Base-by-base conservation (phyloP, 2,797 vertebrate genomes). In the Anableps anableps region DNA sequence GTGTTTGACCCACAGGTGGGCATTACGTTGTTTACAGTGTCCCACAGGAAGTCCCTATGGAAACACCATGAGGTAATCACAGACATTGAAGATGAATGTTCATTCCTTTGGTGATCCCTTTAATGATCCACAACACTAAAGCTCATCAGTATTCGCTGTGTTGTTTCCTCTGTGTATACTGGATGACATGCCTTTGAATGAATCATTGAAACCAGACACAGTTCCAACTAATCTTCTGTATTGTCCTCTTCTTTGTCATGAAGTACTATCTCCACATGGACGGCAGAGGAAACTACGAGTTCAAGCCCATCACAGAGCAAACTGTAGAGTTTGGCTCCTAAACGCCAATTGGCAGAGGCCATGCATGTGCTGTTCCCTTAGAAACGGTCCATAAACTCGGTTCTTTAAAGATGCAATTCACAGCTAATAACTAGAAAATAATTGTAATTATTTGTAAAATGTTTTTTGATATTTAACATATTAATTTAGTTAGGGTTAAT, bases 181-280 rank as follows among this genome's bases (percentile, higher is more conserved):
- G 16, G 34, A 31, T 31, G 29, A 31, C 14, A 34, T 19, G 29
- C 14, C 16, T 62, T 66, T 36, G 34, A 11, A 23, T 66, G 7
- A 21, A 66, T n/a, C 47, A 17, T 66, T 36, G 34, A 38, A n/a
- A 11, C 19, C 62, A 66, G 62, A 64, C 34, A 19, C 16, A 21
- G 17, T 36, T 21, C 34, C 17, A 66, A 38, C 36, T 66, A 41
- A 66, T 66, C 64, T 21, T 36, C 8, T 70, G 4, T 70, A 26
- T 41, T 68, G 10, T 14, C 82, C 19, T 47, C 55, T 79, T 74
- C 0, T 11, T 14, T 29, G 5, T 51, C 89, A 34, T 87, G 0
- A 79, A 99, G 98, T 97, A 94, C 92, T 99, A 99, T 73, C 97
- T 99, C 78, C 98, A 97, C 92, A 99, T 99, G 98, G 99, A 99